These are phyloP conservation scores for Rhinolophus sinicus DNA, from an alignment of 2,113 vertebrate species.

Conservation along the genomic window DNA sequence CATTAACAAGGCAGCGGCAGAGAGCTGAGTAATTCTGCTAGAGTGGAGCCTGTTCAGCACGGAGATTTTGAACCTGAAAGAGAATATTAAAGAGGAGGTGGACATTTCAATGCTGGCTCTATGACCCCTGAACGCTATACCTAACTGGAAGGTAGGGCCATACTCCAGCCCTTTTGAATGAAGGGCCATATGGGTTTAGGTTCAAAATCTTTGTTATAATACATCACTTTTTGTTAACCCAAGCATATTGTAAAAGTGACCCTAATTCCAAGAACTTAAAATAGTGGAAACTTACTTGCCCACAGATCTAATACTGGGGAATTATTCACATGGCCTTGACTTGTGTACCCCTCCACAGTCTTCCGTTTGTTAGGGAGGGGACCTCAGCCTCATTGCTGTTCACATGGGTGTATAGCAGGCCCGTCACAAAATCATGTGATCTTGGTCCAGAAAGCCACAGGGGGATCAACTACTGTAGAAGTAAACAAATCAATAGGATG, in stretches of 20 bases:
- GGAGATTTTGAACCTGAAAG: not conserved
- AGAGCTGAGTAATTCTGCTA: not conserved
- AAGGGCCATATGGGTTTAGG: not conserved
- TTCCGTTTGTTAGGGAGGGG: not conserved
- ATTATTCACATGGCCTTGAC: not conserved
- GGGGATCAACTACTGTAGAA: not conserved
- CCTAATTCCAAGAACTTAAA: conserved; percentile 20
- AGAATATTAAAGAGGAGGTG: not conserved
- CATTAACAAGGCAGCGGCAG: not conserved
- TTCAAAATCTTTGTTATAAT: conserved; percentile 16
- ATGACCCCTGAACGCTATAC: not conserved
- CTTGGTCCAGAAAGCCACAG: not conserved
- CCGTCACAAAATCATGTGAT: not conserved
- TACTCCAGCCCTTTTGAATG: not conserved
- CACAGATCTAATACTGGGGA: not conserved
- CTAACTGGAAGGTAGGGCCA: not conserved
- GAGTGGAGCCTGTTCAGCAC: not conserved
- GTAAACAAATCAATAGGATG: not conserved
- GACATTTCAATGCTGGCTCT: not conserved
- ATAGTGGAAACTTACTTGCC: not conserved
- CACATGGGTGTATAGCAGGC: too few relatives aligned
- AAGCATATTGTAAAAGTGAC: conserved; percentile 7
- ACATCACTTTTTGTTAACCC: not conserved
- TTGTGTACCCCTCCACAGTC: not conserved
- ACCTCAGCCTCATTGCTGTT: not conserved